Conservation (phyloP, 2,797 vertebrate genomes). For the Pelochelys cantorii region DNA sequence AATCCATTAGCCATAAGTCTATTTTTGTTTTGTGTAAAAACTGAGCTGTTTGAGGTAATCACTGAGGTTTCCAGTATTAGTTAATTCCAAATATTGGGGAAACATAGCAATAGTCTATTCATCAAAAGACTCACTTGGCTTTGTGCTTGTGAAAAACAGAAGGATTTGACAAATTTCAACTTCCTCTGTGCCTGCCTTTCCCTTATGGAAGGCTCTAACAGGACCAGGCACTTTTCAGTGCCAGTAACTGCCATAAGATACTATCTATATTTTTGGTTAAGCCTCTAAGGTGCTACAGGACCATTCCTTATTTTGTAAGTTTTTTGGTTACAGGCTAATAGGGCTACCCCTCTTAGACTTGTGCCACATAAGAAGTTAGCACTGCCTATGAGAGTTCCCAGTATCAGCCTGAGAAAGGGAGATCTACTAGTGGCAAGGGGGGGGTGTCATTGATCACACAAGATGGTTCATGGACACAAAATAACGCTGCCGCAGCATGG, state of each 20-base stretch:
- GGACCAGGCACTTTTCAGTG: not conserved
- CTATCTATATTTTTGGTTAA: too few relatives aligned
- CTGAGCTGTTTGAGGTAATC: not conserved
- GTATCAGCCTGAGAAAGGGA: not conserved
- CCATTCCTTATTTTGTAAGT: too few relatives aligned
- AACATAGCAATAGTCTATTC: not conserved
- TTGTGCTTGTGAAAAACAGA: not conserved
- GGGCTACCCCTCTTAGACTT: too few relatives aligned
- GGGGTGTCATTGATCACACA: not conserved
- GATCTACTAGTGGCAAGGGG: not conserved
- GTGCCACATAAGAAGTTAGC: not conserved
- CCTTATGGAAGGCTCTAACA: not conserved
- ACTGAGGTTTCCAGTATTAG: not conserved
- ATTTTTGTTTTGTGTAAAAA: not conserved
- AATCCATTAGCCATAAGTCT: not conserved
- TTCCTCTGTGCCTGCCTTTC: not conserved
- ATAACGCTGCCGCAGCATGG: not conserved
- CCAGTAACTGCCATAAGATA: not conserved
- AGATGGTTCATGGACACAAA: not conserved
- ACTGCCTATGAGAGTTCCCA: too few relatives aligned
- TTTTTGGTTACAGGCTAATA: too few relatives aligned
- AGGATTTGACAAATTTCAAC: not conserved
- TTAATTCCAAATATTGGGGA: not conserved
- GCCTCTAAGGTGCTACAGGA: too few relatives aligned
- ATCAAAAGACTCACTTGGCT: not conserved